phyloP scores from a whole-genome alignment of 1,140 invertebrate genomes.

The Sitophilus oryzae region DNA sequence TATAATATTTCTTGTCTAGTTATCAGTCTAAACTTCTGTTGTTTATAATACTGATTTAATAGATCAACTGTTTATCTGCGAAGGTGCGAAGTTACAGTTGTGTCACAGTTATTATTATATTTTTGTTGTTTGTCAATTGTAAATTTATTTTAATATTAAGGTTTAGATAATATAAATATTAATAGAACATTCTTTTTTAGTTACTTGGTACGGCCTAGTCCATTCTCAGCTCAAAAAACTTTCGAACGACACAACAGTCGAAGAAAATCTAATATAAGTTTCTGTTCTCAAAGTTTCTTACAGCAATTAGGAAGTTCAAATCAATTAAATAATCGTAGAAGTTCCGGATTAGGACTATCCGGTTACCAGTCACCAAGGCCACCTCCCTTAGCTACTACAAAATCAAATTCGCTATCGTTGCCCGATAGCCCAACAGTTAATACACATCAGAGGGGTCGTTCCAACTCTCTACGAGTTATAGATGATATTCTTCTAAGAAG shows the following conservation, averaged over 20 bases:
- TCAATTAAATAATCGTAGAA: slow-evolving; percentile 48
- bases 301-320: slow-evolving; percentile 57
- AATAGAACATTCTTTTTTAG: slow-evolving; percentile 45
- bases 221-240: slow-evolving; percentile 88
- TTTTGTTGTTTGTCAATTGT: too few species aligned
- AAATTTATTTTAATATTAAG: too few species aligned
- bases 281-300: slow-evolving; percentile 67
- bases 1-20: too few species aligned
- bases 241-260: slow-evolving; percentile 86
- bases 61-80: too few species aligned
- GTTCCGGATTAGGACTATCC: slow-evolving; percentile 56
- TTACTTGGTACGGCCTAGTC: slow-evolving; percentile 82
- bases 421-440: slow-evolving; percentile 79
- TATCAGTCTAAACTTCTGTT: too few species aligned
- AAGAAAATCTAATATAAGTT: slow-evolving; percentile 85
- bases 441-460: slow-evolving; percentile 68
- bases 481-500: slow-evolving; percentile 78
- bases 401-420: slow-evolving; percentile 80
- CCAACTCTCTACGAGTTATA: slow-evolving; percentile 76
- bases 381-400: slow-evolving; percentile 70
- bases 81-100: too few species aligned
- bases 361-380: slow-evolving; percentile 61
- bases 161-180: neutral
- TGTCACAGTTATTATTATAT: too few species aligned
- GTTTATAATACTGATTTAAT: too few species aligned